Evolutionary conservation across 2,797 vertebrate species (phyloP), one percentile per base, ranked within the genome.

Genomic region (Acipenser transmontanus): DNA sequence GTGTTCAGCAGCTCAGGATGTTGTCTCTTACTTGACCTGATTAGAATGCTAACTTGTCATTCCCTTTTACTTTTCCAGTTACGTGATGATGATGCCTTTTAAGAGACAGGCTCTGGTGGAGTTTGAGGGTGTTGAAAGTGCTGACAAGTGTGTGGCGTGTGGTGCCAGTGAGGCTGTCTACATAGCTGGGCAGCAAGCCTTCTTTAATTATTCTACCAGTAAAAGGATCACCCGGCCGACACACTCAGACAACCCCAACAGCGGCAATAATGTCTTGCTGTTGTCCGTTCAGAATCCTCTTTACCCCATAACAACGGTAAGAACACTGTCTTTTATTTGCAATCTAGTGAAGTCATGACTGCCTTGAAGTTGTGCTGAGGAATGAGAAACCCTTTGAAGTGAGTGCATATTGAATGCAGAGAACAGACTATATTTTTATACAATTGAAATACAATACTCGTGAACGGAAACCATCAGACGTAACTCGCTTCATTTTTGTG

Each of bases 31-130:
- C 34, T 34, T 34, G 34, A 4, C 34, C 34, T 34, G 34, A 4
- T 34, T 34, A 34, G 34, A 34, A 34, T 34, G 34, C 34, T 34
- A 34, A 34, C 34, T 34, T 34, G 34, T 4, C 34, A 34, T 34
- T 34, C 3, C 34, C 34, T 34, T 34, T 34, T 34, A 34, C 34
- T 11, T 74, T 48, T 0, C 60, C 83, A 99, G 96, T 79, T 99
- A 99, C 47, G 96, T 99, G 76, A 97, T 98, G 96, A 99, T 99
- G 96, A 98, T 99, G 95, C 96, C 96, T 0, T 98, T 97, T 81
- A 99, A 99, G 77, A 91, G 96, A 4, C 96, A 99, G 82, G 96
- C 96, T 48, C 81, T 99, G 70, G 96, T 99, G 77, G 96, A 99
- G 81, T 99, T 98, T 82, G 93, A 97, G 63, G 92, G 87, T 0